phyloP scores from a whole-genome alignment of 2,888 invertebrate species.

The Micoletzkya japonica region DNA sequence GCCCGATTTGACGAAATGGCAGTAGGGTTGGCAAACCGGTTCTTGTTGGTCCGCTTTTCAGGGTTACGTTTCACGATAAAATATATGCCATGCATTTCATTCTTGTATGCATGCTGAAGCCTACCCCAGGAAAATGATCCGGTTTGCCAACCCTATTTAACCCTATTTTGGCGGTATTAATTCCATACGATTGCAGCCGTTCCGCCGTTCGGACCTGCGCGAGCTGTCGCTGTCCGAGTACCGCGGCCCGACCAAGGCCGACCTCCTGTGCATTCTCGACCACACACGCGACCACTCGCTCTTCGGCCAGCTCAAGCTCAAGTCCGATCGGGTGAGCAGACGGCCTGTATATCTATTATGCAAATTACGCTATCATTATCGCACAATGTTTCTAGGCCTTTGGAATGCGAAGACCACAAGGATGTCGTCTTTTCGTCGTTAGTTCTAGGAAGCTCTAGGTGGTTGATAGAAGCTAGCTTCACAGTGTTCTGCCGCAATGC shows the following conservation, averaged over 20 bases:
- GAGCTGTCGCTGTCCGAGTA: not conserved
- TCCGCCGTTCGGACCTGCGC: conserved; percentile 11
- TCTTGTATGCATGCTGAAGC: not conserved
- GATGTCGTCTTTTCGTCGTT: too few relatives aligned
- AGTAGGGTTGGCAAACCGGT: too few relatives aligned
- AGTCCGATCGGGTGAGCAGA: conserved; percentile 5
- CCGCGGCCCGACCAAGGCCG: conserved; percentile 9
- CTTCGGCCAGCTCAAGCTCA: not conserved
- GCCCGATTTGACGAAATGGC: too few relatives aligned
- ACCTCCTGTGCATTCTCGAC: conserved; percentile 16
- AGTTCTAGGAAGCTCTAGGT: too few relatives aligned
- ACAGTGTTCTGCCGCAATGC: too few relatives aligned
- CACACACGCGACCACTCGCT: not conserved
- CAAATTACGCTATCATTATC: not conserved
- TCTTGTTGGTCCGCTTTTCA: too few relatives aligned
- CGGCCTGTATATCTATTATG: too few relatives aligned
- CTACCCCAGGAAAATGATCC: too few relatives aligned
- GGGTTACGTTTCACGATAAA: too few relatives aligned
- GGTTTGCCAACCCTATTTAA: not conserved
- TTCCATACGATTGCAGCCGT: conserved; percentile 2
- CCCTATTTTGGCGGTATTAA: not conserved
- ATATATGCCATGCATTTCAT: not conserved
- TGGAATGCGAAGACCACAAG: too few relatives aligned
- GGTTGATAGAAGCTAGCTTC: too few relatives aligned
- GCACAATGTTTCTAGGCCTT: too few relatives aligned